These are phyloP conservation scores for Notodonta dromedarius DNA, from an alignment of 2,888 invertebrate species.

Conservation along the genomic window DNA sequence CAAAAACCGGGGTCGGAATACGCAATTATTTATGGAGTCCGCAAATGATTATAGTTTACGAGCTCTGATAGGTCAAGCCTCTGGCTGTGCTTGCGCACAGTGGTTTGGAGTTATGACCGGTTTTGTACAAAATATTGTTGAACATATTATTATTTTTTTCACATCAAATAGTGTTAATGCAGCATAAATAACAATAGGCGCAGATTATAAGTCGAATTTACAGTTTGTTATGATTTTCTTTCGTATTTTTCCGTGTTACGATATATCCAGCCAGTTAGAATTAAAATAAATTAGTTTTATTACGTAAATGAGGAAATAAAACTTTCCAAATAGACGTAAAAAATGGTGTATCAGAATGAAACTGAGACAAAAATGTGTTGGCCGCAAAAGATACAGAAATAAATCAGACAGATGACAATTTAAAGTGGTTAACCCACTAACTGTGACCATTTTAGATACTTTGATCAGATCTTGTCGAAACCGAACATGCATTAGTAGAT, in stretches of 20 bases:
- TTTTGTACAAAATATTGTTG: background rate
- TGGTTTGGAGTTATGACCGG: background rate
- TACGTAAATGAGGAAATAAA: conserved; percentile 45
- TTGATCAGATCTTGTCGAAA: conserved; percentile 82
- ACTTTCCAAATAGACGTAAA: conserved; percentile 46
- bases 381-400: conserved; percentile 82
- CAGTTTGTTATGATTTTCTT: background rate
- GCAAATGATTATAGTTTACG: conserved; percentile 83
- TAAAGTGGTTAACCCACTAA: conserved; percentile 85
- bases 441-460: conserved; percentile 85
- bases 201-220: background rate
- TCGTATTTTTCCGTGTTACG: background rate
- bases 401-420: conserved; percentile 85
- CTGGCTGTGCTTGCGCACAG: conserved; percentile 42
- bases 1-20: conserved; percentile 76
- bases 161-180: too few relatives aligned
- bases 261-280: background rate
- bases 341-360: conserved; percentile 46
- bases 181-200: background rate
- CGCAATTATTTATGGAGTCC: conserved; percentile 81
- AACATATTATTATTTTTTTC: background rate
- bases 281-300: conserved; percentile 38
- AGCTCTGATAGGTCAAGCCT: conserved; percentile 74
- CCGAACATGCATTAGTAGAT: conserved; percentile 54
- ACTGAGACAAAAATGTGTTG: conserved; percentile 77